phyloP scores from a whole-genome alignment of 2,113 vertebrate genomes.

The Leuciscus idus region DNA sequence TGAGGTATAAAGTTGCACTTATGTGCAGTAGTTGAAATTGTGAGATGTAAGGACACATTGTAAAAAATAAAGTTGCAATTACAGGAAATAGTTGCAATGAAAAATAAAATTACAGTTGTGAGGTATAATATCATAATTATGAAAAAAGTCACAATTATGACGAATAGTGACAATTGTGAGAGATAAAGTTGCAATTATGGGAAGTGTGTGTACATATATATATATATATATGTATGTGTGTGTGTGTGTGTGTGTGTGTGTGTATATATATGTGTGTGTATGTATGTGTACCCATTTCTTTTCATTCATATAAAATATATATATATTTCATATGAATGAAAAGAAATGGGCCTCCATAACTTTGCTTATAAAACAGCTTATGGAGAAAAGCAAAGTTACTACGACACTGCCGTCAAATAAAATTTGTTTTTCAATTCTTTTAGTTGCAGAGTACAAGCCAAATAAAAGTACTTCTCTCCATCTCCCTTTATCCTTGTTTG shows the following conservation, averaged over 20 bases:
- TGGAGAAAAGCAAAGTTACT: neutral
- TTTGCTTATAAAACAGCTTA: neutral
- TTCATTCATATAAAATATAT: neutral
- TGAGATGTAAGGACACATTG: neutral
- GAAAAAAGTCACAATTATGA: too few species aligned
- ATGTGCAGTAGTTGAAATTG: neutral
- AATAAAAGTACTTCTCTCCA: constrained; percentile 18
- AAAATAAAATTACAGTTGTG: neutral
- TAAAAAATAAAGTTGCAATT: neutral
- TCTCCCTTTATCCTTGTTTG: constrained; percentile 26
- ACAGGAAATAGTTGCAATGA: neutral
- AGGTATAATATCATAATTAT: too few species aligned
- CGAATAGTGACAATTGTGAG: too few species aligned
- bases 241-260: too few species aligned
- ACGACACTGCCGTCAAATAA: neutral
- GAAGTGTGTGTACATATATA: too few species aligned
- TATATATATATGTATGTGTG: too few species aligned
- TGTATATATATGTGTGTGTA: too few species aligned
- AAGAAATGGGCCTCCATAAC: neutral
- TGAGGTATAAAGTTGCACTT: neutral
- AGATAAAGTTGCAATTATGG: too few species aligned
- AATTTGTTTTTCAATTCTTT: constrained; percentile 50
- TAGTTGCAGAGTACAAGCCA: constrained; percentile 25
- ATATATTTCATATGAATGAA: neutral
- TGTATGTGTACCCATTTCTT: too few species aligned